Evolutionary conservation across 2,797 vertebrate genomes (phyloP), one percentile per base, ranked within the genome.

Genomic region (Hydrolagus colliei): DNA sequence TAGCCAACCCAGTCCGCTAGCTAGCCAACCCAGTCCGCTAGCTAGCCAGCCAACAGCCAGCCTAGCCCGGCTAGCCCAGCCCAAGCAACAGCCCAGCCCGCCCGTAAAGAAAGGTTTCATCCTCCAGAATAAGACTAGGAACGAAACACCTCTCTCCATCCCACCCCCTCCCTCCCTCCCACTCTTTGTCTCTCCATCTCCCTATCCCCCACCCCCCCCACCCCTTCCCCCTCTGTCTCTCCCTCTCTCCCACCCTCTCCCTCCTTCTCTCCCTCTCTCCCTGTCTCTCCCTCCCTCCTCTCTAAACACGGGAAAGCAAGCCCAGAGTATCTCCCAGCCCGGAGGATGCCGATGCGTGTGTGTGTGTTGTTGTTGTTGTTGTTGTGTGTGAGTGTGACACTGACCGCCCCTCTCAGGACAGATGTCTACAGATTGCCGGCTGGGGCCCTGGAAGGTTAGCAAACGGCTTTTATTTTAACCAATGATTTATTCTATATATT

Each of bases 351-450:
- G 89, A 87, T 89, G 62, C 79, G 27, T 27, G 27, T 27, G 27
- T 27, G 27, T 89, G 72, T 87, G 87, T 79, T 27, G 27, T 87
- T 90, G 68, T 79, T 27, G 27, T 87, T 90, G 68, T 77, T 91
- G 86, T 86, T 85, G 13, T 87, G 89, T 73, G 86, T 89, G 88
- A 90, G 89, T 73, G 87, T 88, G 86, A 87, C 89, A 12, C 85
- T 88, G 86, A 93, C 92, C 1, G 94, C 92, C 35, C 94, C 96
- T 1, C 20, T 94, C 71, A 90, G 89, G 87, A 94, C 93, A 90
- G 94, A 95, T 88, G 92, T 96, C 86, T 96, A 96, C 93, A 94
- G 92, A 90, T 94, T 97, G 94, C 96, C 96, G 3, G 92, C 93
- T 87, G 91, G 90, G 75, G 88, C 95, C 22, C 91, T 97, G 61